phyloP scores from a whole-genome alignment of 2,113 vertebrate species.

The Podarcis raffonei region DNA sequence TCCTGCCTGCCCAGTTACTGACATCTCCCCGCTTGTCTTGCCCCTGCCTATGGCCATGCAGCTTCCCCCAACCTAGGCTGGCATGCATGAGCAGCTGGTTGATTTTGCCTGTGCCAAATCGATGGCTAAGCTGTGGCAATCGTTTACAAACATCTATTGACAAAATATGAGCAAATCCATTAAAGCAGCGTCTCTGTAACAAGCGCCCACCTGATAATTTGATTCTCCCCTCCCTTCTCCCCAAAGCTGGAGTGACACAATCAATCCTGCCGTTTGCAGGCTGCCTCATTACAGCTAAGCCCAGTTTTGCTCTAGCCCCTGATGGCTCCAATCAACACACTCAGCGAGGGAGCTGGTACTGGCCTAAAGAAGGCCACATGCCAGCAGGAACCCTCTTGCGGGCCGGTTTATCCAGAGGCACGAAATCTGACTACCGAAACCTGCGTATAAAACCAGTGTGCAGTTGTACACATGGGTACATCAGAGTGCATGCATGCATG shows the following conservation, averaged over 20 bases:
- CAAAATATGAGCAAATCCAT: conserved; percentile 76
- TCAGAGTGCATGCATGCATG: neutral
- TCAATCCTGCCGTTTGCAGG: conserved; percentile 63
- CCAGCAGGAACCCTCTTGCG: conserved; percentile 16
- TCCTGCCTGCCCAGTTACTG: neutral
- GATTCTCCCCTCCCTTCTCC: conserved; percentile 63
- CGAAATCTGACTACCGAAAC: neutral
- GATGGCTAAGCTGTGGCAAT: conserved; percentile 71
- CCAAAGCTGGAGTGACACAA: conserved; percentile 68
- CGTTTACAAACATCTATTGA: conserved; percentile 72
- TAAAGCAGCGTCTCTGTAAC: conserved; percentile 67
- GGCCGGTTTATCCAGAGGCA: neutral
- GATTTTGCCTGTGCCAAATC: conserved; percentile 64
- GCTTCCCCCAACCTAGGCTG: neutral
- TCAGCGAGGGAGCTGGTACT: conserved; percentile 37
- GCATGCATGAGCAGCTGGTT: conserved; percentile 25
- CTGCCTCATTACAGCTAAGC: conserved; percentile 51
- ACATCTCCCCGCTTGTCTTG: neutral
- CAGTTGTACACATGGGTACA: neutral
- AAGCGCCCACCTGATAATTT: conserved; percentile 70
- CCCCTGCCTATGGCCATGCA: neutral
- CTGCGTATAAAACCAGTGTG: neutral
- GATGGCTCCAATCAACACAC: conserved; percentile 50
- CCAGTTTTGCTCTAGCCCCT: conserved; percentile 1
- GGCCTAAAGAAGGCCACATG: conserved; percentile 36